Evolutionary conservation across 2,797 vertebrate genomes (phyloP), one percentile per base, ranked within the genome.

Genomic region (Paratrypauchen microcephalus): DNA sequence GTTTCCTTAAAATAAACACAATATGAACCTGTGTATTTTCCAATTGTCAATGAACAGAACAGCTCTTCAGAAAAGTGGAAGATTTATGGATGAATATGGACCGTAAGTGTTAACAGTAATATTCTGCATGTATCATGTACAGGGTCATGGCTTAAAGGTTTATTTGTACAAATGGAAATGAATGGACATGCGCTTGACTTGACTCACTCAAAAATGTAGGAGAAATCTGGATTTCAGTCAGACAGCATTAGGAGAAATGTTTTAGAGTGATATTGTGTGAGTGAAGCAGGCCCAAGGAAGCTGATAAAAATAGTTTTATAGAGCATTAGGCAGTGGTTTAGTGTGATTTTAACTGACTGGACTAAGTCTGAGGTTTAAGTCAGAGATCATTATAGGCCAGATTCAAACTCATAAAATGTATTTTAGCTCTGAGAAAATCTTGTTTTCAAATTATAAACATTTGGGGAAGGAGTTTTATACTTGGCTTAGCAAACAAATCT

Each of bases 1-100:
- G 85, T 77, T 75, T 23, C 45, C 39, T 47, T 74, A 73, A 89
- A 86, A 86, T 75, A 78, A 78, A 83, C 77, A 84, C 80, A 65
- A 68, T 59, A 68, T 21, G 57, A 73, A 67, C 30, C 61, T 76
- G 39, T 70, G 45, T 68, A 72, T 30, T 81, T 83, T 71, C 75
- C 57, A 77, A 72, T 74, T 64, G 57, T 70, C 61, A 68, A 24
- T 39, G 36, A 76, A 62, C 18, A 52, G 74, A 64, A 48, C 76
- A 62, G 50, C 18, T 21, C 30, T 75, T 82, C 62, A 73, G 47
- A 65, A 52, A 67, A 39, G 3, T 3, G 48, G 56, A 77, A 69
- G 62, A 70, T 4, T 61, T 72, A 70, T 30, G 24, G 21, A 66
- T 18, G 5, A 65, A 65, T 13, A 66, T 68, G 23, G 41, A n/a